Evolutionary conservation across 2,797 vertebrate species (phyloP).

Genomic region (Rhodeus uyekii): DNA sequence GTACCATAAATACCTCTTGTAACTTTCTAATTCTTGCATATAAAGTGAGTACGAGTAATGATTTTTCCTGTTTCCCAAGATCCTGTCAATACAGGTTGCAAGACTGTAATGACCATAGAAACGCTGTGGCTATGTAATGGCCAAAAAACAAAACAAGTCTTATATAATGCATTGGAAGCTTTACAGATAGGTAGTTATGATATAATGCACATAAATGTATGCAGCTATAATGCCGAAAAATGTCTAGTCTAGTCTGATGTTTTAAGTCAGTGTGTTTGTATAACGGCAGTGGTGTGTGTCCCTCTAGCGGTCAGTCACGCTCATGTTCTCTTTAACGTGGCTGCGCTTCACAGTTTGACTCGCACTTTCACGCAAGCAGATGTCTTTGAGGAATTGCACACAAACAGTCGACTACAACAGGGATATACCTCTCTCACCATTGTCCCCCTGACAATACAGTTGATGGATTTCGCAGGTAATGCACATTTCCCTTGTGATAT

Average conservation of each 20-base stretch:
- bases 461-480: constrained; percentile 30
- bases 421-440: background rate
- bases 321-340: background rate
- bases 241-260: background rate
- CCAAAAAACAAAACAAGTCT: background rate
- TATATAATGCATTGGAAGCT: background rate
- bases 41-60: background rate
- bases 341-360: constrained; percentile 31
- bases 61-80: no score
- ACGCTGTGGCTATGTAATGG: background rate
- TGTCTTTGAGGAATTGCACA: constrained; percentile 36
- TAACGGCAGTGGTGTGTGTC: background rate
- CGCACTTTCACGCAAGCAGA: constrained; percentile 29
- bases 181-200: background rate
- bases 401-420: background rate
- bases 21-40: background rate
- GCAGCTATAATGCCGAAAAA: background rate
- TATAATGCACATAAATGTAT: background rate
- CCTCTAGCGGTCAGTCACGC: constrained; percentile 25
- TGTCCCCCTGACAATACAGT: background rate
- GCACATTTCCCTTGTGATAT: background rate
- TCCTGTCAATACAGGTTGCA: background rate
- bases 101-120: background rate
- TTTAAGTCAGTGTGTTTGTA: background rate
- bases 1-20: background rate